Base-by-base conservation (phyloP, 2,888 invertebrate genomes). In the Pasiphila rectangulata region DNA sequence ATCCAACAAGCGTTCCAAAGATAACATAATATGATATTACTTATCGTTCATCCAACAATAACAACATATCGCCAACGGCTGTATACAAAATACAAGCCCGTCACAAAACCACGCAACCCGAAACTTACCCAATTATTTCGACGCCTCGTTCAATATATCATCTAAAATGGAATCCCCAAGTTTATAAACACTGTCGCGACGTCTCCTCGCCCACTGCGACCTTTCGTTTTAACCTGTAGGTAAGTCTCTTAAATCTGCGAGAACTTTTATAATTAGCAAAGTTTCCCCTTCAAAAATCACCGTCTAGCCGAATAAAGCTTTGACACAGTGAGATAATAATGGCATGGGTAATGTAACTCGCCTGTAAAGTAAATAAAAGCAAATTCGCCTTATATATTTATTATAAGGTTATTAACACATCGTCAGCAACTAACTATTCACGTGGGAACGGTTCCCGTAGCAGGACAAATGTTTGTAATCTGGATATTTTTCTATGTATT, bases 181-280 rank as follows among this genome's bases (percentile, higher is more conserved):
- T 34, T 38, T 41, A 45, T 34, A 45, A 41, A 41, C 45, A 50
- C 5, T 3, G 45, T 13, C 34, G 44, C 44, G 49, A 39, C 39
- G 48, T 49, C 49, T 49, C 5, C n/a, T 36, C 40, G 45, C 45
- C 45, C 50, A 42, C 49, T 30, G 17, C 27, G 42, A 41, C 45
- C 49, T 44, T 49, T 44, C 44, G 41, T 37, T 45, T 49, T 41
- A 45, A 49, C 49, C 49, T 49, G 40, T 25, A 9, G 40, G 30
- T 44, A n/a, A 36, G 20, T 45, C 37, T 41, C 49, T n/a, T n/a
- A 44, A 49, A 45, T 49, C 44, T 49, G 32, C 49, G 41, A 40
- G 17, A 49, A 49, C 44, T 45, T 49, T 45, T 32, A 45, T 49
- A 49, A 49, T 49, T 49, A 49, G 40, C 36, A 17, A 49, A 49